Percentiles rank a stretch among this genome's conserved stretches.
These are phyloP conservation scores for Catocala nupta DNA, from an alignment of 2,888 invertebrate species.

Conservation along the genomic window DNA sequence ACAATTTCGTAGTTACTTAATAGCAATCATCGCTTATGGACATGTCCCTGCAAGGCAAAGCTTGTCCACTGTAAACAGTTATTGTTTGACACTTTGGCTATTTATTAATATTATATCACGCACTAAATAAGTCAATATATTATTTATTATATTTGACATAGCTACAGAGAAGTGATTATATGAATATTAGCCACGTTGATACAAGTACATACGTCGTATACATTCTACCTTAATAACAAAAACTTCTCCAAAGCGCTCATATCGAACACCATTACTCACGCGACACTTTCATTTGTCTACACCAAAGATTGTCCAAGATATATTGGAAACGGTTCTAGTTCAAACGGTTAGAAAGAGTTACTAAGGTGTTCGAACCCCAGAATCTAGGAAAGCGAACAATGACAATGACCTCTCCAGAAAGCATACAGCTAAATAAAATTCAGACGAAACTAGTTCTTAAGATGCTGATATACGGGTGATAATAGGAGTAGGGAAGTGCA, in stretches of 20 bases:
- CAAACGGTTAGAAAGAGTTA: constrained; percentile 48
- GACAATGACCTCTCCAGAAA: constrained; percentile 42
- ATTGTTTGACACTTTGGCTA: no score
- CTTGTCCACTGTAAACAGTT: no score
- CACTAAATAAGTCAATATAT: no score
- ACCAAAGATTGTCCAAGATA: constrained; percentile 38
- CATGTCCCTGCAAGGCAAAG: no score
- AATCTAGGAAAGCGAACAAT: constrained; percentile 48
- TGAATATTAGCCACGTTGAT: no score
- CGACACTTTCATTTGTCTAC: constrained; percentile 43
- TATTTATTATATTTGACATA: no score
- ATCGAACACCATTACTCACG: constrained; percentile 46
- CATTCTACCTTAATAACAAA: constrained; percentile 13
- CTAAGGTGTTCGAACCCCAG: constrained; percentile 46
- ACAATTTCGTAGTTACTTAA: no score
- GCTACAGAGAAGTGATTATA: no score
- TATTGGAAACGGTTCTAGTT: constrained; percentile 49
- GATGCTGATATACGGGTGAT: constrained; percentile 24
- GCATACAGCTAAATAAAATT: constrained; percentile 14
- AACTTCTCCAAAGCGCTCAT: constrained; percentile 22
- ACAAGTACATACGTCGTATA: neutral
- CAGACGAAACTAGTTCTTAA: constrained; percentile 43
- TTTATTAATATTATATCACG: no score
- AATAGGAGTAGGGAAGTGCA: constrained; percentile 19
- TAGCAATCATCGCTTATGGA: no score